Percentiles rank a stretch among this genome's conserved stretches.
phyloP scores from a whole-genome alignment of 2,888 invertebrate species.

The Apomyelois bistriatella region DNA sequence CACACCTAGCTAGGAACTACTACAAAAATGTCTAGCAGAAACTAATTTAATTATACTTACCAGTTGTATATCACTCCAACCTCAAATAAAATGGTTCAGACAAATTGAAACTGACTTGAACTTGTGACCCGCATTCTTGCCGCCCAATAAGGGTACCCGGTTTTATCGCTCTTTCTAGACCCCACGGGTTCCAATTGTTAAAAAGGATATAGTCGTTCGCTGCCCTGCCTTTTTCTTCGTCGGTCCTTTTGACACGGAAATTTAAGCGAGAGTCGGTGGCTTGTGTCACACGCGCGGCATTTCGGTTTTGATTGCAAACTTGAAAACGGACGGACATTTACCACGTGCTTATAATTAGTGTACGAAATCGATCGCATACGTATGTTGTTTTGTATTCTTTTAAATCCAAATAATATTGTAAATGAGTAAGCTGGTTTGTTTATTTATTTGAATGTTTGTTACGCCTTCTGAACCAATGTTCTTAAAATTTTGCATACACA shows the following conservation, averaged over 20 bases:
- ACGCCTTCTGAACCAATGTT: too few relatives aligned
- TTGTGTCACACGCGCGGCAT: too few relatives aligned
- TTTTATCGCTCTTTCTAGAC: slow-evolving; percentile 6
- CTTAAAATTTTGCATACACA: too few relatives aligned
- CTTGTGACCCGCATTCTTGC: not conserved
- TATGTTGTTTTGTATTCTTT: too few relatives aligned
- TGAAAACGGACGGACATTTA: too few relatives aligned
- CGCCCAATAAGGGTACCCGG: slow-evolving; percentile 11
- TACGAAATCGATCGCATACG: too few relatives aligned
- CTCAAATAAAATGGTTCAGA: slow-evolving; percentile 46
- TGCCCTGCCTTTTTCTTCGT: not conserved
- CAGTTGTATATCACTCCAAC: slow-evolving; percentile 34
- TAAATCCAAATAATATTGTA: too few relatives aligned
- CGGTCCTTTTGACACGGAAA: not conserved
- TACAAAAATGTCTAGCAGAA: slow-evolving; percentile 21
- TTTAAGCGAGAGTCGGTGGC: not conserved
- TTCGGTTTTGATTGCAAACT: too few relatives aligned
- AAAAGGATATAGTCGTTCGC: slow-evolving; percentile 5
- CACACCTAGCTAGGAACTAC: too few relatives aligned
- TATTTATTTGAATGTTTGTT: too few relatives aligned
- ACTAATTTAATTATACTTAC: slow-evolving; percentile 49
- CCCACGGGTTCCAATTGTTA: slow-evolving; percentile 4
- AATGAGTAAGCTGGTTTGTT: too few relatives aligned
- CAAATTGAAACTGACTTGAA: slow-evolving; percentile 50
- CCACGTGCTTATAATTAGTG: too few relatives aligned